Evolutionary conservation across 2,113 vertebrate genomes (phyloP), one percentile per base, ranked within the genome.

Genomic region (Sphaerodactylus townsendi): DNA sequence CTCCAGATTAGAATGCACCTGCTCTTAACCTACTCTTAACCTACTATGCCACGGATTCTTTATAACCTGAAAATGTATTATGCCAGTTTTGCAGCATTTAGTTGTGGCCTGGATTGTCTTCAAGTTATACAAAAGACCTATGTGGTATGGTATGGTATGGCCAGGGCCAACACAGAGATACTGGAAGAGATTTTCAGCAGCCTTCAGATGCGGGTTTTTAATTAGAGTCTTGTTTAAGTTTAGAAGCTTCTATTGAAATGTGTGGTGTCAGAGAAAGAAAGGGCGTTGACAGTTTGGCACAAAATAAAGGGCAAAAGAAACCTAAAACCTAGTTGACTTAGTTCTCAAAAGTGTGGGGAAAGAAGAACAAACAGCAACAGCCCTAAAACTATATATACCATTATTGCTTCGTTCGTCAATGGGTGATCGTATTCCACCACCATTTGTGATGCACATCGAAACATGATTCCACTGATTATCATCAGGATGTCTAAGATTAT

Each of bases 401-500:
- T 99, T 97, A 50, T 93, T 93, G 70, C 44, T 92, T 21, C 14
- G 91, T 46, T 99, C 98, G 1, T 99, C 96, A 2, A 99, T 97
- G 25, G 98, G 94, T 0, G 95, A 88, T 4, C 98, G 96, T 82
- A 99, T 94, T 70, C 93, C 95, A 0, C 98, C 98, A 50, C 97
- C 97, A 3, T 99, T 98, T 25, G 97, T 53, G 91, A 99, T 96
- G 93, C 96, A 97, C 93, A 97, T 94, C 17, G 97, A 97, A 77
- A 99, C 97, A 0, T 98, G 97, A 94, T 97, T 99, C 98, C 98
- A 99, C 4, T 92, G 94, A 28, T 81, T 69, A 1, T 93, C 94
- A 71, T 97, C 95, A 0, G 96, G 89, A 64, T 33, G 89, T 73
- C 94, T 69, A 1, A 99, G 87, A 59, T 97, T 97, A 93, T 97